Conservation (phyloP, 1,140 invertebrate genomes). For the Pinna nobilis region DNA sequence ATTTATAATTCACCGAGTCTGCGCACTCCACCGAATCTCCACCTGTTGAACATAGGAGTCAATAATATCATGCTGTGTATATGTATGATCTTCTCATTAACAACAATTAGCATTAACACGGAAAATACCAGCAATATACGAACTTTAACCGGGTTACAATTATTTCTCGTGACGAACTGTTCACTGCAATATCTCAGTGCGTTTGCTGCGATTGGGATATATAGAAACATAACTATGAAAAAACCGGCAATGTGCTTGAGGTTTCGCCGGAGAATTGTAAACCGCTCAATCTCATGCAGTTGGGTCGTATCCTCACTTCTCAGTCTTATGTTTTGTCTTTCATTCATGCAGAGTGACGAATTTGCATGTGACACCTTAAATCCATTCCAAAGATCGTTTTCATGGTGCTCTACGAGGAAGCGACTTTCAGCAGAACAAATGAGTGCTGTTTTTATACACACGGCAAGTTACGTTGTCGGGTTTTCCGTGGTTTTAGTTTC, state of each 20-base stretch:
- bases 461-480: constrained; percentile 37
- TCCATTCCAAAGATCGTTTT: constrained; percentile 46
- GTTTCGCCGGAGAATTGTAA: constrained; percentile 50
- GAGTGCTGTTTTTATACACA: constrained; percentile 36
- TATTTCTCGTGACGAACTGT: constrained; percentile 54
- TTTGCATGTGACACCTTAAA: constrained; percentile 39
- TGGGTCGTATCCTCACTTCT: constrained; percentile 52
- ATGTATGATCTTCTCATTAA: constrained; percentile 50
- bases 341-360: constrained; percentile 35
- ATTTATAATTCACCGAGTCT: constrained; percentile 58
- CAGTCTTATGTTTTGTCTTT: constrained; percentile 47
- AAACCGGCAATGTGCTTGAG: constrained; percentile 48
- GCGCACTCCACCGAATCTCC: constrained; percentile 61
- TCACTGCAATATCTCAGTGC: constrained; percentile 59
- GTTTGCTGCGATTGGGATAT: constrained; percentile 62
- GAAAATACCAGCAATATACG: constrained; percentile 11
- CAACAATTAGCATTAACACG: constrained; percentile 37
- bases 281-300: constrained; percentile 45
- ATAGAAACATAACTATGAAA: constrained; percentile 54
- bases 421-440: constrained; percentile 24
- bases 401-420: background rate
- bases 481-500: constrained; percentile 46
- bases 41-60: constrained; percentile 63
- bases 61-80: constrained; percentile 57
- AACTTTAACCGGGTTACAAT: constrained; percentile 50